These are phyloP conservation scores for Phlogophora meticulosa DNA, from an alignment of 2,888 invertebrate species.

Conservation along the genomic window DNA sequence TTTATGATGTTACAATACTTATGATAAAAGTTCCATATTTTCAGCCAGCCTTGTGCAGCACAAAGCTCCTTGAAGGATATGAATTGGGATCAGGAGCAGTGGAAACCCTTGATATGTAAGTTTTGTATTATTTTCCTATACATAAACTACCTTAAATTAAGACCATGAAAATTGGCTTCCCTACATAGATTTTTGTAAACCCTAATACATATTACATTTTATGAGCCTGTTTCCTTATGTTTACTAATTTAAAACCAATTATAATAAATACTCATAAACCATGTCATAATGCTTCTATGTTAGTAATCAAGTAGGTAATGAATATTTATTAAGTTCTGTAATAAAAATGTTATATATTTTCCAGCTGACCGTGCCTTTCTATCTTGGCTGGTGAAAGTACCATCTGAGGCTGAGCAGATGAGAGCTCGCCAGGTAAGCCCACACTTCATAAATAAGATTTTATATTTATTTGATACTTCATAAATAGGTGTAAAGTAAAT, in stretches of 20 bases:
- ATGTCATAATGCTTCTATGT: slow-evolving; percentile 9
- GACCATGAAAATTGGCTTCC: too few relatives aligned
- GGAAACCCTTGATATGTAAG: slow-evolving; percentile 98
- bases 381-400: slow-evolving; percentile 99
- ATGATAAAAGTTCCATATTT: slow-evolving; percentile 53
- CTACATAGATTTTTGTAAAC: not conserved
- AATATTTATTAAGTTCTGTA: slow-evolving; percentile 13
- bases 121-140: slow-evolving; percentile 29
- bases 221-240: slow-evolving; percentile 12
- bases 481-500: not conserved
- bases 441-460: not conserved
- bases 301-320: not conserved
- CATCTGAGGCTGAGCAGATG: slow-evolving; percentile 98
- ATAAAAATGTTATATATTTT: slow-evolving; percentile 15
- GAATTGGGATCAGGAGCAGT: slow-evolving; percentile 99
- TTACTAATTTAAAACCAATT: not conserved
- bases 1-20: not conserved
- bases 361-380: slow-evolving; percentile 97
- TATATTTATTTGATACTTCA: too few relatives aligned
- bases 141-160: not conserved
- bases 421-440: slow-evolving; percentile 95
- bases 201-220: not conserved
- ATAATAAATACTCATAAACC: not conserved
- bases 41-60: slow-evolving; percentile 98
- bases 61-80: slow-evolving; percentile 99